Base-by-base conservation (phyloP, 2,797 vertebrate genomes). In the Tarsius wallacei region DNA sequence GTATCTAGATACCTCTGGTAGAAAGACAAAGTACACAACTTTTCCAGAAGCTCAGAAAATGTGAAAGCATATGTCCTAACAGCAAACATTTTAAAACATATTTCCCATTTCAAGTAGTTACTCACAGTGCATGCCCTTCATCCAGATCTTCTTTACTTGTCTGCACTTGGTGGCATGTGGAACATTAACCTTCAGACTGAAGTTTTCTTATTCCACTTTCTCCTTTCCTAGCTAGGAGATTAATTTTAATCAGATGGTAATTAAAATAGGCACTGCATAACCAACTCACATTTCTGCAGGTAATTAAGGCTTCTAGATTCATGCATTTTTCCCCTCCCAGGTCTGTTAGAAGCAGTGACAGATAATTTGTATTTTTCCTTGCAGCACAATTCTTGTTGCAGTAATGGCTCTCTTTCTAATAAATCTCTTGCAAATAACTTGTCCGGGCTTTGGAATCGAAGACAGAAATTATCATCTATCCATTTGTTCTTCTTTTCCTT, bases 221-320 rank as follows among this genome's bases (percentile, higher is more conserved):
- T 97, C 78, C 84, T 98, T 96, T 98, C 78, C 91, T 97, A 51
- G 96, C 82, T 94, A 96, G 42, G 42, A 93, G 53, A 94, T 98
- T 98, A 97, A 95, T 98, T 98, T 98, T 98, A 98, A 98, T 96
- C 96, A 97, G 93, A 96, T 90, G 95, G 91, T 96, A 98, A 98
- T 98, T 98, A 98, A 98, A 98, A 96, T 42, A 91, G 66, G 68
- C 96, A 86, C 97, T 98, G 97, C 83, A 97, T 94, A 97, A 97
- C 93, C 83, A 97, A n/a, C 89, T 97, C 97, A 94, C 14, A 97
- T 98, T 98, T 98, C 96, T 97, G 28, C 86, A 78, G 82, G 96
- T 98, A 98, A 98, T 99, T 98, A 98, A 96, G 94, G 96, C 66
- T 97, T 97, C 86, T 95, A 93, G 96, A 82, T 82, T 87, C 95